Evolutionary conservation across 2,888 invertebrate species (phyloP).

Genomic region (Eurytoma adleriae): DNA sequence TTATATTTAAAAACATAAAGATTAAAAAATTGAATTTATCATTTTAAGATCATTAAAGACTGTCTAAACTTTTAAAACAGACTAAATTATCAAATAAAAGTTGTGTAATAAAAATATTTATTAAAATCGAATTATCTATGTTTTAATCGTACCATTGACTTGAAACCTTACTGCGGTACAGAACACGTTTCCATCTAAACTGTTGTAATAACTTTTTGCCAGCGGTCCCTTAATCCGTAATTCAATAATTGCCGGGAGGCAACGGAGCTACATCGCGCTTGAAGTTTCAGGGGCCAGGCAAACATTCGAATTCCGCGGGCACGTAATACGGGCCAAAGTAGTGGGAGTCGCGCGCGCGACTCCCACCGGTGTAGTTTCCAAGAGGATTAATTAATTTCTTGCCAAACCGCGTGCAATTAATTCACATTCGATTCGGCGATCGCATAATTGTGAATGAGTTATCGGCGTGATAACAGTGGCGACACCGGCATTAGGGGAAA

Average conservation of each 20-base stretch:
- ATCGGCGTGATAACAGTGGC: background rate
- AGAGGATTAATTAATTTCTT: conserved; percentile 43
- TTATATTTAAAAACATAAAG: no score
- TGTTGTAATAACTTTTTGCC: conserved; percentile 6
- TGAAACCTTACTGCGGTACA: no score
- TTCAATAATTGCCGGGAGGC: conserved; percentile 12
- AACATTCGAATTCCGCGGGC: background rate
- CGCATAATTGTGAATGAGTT: conserved; percentile 35
- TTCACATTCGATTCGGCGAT: conserved; percentile 25
- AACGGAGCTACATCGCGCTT: background rate
- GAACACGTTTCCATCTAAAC: no score
- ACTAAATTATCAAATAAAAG: no score
- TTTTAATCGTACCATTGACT: no score
- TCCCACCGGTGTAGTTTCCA: conserved; percentile 17
- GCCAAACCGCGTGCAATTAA: conserved; percentile 32
- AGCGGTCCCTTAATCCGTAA: conserved; percentile 1
- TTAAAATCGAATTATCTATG: no score
- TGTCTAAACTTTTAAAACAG: no score
- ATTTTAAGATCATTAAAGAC: no score
- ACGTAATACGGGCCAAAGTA: background rate
- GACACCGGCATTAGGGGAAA: conserved; percentile 3
- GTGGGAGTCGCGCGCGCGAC: background rate
- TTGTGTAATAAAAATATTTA: no score
- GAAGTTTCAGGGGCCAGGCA: background rate
- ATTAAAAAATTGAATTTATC: no score